phyloP scores from a whole-genome alignment of 2,888 invertebrate genomes.

The Ecliptopera silaceata region DNA sequence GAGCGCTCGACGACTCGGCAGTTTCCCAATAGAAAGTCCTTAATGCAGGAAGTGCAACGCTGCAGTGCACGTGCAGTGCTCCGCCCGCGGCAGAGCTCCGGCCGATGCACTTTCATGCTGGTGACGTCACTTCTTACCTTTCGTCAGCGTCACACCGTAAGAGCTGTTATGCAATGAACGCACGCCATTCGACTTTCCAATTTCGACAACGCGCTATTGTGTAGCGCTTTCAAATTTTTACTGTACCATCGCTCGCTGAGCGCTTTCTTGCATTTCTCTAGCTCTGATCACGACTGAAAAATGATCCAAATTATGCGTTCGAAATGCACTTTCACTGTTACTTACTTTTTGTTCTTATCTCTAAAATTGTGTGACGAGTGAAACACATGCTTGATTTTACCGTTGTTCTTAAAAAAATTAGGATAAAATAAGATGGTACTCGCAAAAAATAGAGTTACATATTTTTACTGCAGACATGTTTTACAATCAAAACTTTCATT shows the following conservation, averaged over 20 bases:
- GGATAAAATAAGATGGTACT: not conserved
- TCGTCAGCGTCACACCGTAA: slow-evolving; percentile 79
- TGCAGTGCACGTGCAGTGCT: slow-evolving; percentile 56
- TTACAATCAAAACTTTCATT: slow-evolving; percentile 3
- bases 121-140: slow-evolving; percentile 78
- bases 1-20: slow-evolving; percentile 49
- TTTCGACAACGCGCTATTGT: slow-evolving; percentile 83
- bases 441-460: slow-evolving; percentile 1
- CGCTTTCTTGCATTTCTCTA: slow-evolving; percentile 79
- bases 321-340: slow-evolving; percentile 78
- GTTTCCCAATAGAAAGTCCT: slow-evolving; percentile 82
- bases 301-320: slow-evolving; percentile 67
- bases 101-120: slow-evolving; percentile 81
- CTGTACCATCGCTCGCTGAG: slow-evolving; percentile 72
- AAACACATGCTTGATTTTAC: not conserved
- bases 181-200: slow-evolving; percentile 81
- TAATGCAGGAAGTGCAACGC: slow-evolving; percentile 72
- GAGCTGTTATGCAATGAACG: slow-evolving; percentile 78
- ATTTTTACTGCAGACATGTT: not conserved
- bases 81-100: slow-evolving; percentile 52
- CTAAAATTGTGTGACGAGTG: slow-evolving; percentile 33
- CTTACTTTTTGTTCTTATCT: slow-evolving; percentile 53
- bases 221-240: slow-evolving; percentile 82
- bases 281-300: slow-evolving; percentile 74
- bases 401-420: not conserved